These are phyloP conservation scores for Anoplopoma fimbria DNA, from an alignment of 2,113 vertebrate genomes.

Conservation along the genomic window DNA sequence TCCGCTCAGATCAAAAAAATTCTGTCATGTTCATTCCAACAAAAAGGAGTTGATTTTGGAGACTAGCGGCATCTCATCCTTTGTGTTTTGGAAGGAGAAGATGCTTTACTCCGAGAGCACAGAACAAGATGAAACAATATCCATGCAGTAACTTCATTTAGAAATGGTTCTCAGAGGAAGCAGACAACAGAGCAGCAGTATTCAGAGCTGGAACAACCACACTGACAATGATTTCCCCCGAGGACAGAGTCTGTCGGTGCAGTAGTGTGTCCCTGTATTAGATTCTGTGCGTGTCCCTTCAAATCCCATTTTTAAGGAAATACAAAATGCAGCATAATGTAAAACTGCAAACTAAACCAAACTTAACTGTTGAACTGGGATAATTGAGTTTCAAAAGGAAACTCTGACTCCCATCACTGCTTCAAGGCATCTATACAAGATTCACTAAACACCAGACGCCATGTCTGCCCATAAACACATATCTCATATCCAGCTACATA, in stretches of 20 bases:
- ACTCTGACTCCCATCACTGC: neutral
- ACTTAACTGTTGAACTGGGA: neutral
- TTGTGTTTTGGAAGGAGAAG: conserved; percentile 20
- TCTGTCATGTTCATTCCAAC: neutral
- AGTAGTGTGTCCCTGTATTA: conserved; percentile 23
- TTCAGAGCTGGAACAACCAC: conserved; percentile 46
- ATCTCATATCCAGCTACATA: neutral
- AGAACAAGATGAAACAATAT: conserved; percentile 55
- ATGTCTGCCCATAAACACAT: neutral
- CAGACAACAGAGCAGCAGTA: conserved; percentile 26
- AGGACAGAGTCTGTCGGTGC: conserved; percentile 36
- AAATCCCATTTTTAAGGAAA: conserved; percentile 29
- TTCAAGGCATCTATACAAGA: neutral
- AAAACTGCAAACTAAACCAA: neutral
- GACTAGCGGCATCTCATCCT: neutral
- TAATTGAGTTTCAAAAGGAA: neutral
- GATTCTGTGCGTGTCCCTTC: conserved; percentile 21
- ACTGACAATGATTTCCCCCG: conserved; percentile 60
- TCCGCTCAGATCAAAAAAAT: neutral
- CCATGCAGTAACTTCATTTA: conserved; percentile 47
- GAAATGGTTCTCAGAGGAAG: conserved; percentile 27
- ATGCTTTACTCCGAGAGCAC: conserved; percentile 19
- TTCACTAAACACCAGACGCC: neutral
- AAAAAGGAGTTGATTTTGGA: conserved; percentile 5
- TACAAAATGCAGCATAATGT: conserved; percentile 25